Percentiles rank a stretch among this genome's conserved stretches.
Evolutionary conservation across 92 coral and sea anemone genomes (phyloP).

Genomic region (Anthopleura xanthogrammica): DNA sequence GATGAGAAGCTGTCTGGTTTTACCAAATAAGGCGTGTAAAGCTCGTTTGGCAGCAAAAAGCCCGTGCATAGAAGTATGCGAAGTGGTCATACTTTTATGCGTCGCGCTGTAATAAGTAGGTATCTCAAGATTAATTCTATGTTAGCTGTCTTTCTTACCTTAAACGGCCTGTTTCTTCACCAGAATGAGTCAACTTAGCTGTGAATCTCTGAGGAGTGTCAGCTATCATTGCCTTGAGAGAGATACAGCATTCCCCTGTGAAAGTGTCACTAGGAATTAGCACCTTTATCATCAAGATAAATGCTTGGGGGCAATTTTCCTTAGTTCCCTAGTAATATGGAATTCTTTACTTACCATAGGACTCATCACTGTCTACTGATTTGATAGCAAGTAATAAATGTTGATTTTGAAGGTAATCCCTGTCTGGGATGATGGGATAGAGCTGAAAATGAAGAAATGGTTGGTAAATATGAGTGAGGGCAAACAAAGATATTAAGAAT

Average conservation of each 20-base stretch:
- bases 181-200: conserved; percentile 66
- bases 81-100: too few species aligned
- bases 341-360: conserved; percentile 63
- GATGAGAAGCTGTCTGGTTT: too few species aligned
- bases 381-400: conserved; percentile 82
- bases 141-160: conserved; percentile 37
- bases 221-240: conserved; percentile 75
- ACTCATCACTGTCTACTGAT: conserved; percentile 91
- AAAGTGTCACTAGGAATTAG: neutral
- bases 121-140: neutral
- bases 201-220: conserved; percentile 54
- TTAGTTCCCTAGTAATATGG: neutral
- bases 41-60: too few species aligned
- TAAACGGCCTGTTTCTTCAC: conserved; percentile 75
- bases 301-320: too few species aligned
- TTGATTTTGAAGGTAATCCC: conserved; percentile 76
- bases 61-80: too few species aligned
- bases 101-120: too few species aligned
- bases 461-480: too few species aligned
- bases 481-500: too few species aligned
- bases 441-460: conserved; percentile 39
- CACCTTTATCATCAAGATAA: too few species aligned
- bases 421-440: conserved; percentile 80
- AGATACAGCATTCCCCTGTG: conserved; percentile 88
- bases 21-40: too few species aligned